Conservation (phyloP, 2,113 vertebrate species). For the Otolemur garnettii region DNA sequence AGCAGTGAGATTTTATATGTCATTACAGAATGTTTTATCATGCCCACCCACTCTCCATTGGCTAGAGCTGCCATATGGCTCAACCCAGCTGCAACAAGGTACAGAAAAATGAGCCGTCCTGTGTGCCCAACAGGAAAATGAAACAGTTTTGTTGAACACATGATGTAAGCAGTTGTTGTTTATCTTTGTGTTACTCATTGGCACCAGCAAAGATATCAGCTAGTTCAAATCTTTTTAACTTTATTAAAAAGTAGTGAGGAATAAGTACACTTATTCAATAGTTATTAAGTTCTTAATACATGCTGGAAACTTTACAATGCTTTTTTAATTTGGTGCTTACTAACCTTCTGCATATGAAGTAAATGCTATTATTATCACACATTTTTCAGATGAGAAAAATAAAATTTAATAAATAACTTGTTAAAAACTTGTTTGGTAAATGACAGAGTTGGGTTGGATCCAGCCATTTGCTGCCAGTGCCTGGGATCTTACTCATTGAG, state of each 20-base stretch:
- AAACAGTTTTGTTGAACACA: not conserved
- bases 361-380: not conserved
- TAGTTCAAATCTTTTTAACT: not conserved
- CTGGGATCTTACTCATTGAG: not conserved
- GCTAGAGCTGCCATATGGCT: not conserved
- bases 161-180: not conserved
- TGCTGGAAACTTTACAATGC: not conserved
- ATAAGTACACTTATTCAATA: not conserved
- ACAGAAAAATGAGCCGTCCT: not conserved
- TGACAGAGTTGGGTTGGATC: not conserved
- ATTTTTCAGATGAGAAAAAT: not conserved
- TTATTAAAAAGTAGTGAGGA: not conserved
- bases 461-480: not conserved
- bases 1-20: not conserved
- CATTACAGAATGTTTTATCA: not conserved
- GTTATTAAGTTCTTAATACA: not conserved
- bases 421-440: not conserved
- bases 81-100: not conserved
- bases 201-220: not conserved
- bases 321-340: not conserved
- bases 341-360: not conserved
- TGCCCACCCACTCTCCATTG: not conserved
- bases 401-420: not conserved
- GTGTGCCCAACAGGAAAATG: not conserved
- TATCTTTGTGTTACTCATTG: constrained; percentile 12